Evolutionary conservation across 2,797 vertebrate genomes (phyloP).

Genomic region (Platalea minor): DNA sequence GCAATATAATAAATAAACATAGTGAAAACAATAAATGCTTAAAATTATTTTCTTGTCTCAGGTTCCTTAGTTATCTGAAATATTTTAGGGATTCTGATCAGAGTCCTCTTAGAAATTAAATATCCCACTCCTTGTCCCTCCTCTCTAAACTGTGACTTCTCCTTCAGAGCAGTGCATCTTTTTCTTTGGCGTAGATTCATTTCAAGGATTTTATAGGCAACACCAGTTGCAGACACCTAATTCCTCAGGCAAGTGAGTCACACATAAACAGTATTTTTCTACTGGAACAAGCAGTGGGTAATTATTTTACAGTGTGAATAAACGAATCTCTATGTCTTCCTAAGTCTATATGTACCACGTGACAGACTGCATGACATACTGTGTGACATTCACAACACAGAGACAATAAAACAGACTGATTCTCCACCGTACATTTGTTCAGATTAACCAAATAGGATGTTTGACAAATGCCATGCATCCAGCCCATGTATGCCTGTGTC

Average conservation of each 20-base stretch:
- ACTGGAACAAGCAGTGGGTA: background rate
- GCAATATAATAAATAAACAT: background rate
- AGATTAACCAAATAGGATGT: background rate
- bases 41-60: background rate
- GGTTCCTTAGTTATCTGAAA: background rate
- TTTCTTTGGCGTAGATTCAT: background rate
- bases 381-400: background rate
- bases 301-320: background rate
- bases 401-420: background rate
- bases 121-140: background rate
- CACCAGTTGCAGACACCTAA: background rate
- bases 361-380: background rate
- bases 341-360: background rate
- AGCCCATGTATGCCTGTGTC: background rate
- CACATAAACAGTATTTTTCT: background rate
- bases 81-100: background rate
- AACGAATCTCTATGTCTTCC: background rate
- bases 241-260: background rate
- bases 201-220: background rate
- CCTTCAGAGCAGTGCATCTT: background rate
- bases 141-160: background rate
- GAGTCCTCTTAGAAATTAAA: background rate
- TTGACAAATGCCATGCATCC: background rate
- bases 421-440: background rate
- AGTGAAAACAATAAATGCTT: background rate